Evolutionary conservation across 2,797 vertebrate species (phyloP).

Genomic region (Malurus splendens): DNA sequence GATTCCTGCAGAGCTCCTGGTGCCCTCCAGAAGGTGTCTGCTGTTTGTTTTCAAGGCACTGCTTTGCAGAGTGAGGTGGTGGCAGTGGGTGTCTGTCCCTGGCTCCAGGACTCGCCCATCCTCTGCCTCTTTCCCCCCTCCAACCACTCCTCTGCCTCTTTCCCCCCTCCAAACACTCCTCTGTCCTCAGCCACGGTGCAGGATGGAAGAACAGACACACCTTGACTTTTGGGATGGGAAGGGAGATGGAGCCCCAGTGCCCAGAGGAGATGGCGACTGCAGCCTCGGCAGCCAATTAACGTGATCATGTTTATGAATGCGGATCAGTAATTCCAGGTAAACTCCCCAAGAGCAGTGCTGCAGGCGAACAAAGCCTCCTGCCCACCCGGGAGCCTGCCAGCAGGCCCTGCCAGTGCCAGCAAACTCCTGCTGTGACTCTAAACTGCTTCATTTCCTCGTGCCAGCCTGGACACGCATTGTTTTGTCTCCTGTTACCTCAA

Average conservation of each 20-base stretch:
- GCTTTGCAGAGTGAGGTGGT: background rate
- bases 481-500: background rate
- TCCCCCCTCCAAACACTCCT: background rate
- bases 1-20: background rate
- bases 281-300: constrained; percentile 39
- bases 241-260: constrained; percentile 32
- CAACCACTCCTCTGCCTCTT: background rate
- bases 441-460: constrained; percentile 35
- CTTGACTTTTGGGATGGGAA: constrained; percentile 24
- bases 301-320: constrained; percentile 65
- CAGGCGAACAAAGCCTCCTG: constrained; percentile 26
- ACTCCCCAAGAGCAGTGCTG: constrained; percentile 6
- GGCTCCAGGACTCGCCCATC: background rate
- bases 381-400: background rate
- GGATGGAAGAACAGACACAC: background rate
- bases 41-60: background rate
- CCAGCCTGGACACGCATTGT: background rate
- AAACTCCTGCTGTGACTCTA: constrained; percentile 48
- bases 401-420: background rate
- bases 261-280: background rate
- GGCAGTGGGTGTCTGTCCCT: background rate
- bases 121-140: too few relatives aligned
- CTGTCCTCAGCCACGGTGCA: background rate
- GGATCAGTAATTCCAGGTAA: constrained; percentile 66
- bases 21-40: background rate